These are phyloP conservation scores for Musca vetustissima DNA, from an alignment of 1,140 invertebrate genomes.

Conservation along the genomic window DNA sequence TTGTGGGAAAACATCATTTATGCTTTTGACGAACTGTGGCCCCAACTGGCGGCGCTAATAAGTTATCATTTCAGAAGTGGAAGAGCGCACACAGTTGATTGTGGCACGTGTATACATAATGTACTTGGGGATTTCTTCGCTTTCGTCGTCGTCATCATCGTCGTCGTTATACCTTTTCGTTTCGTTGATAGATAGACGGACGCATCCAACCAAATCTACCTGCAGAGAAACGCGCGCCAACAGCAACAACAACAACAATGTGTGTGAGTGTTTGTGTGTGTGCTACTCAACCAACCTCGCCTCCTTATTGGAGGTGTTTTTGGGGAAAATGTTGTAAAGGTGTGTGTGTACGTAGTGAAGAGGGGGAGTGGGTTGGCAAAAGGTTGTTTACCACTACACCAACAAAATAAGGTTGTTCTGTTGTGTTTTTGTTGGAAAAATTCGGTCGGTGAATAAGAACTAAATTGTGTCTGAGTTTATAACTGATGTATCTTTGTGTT, in stretches of 20 bases:
- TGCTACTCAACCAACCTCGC: background rate
- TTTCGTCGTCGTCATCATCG: too few relatives aligned
- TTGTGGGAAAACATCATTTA: slow-evolving; percentile 1
- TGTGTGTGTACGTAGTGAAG: too few relatives aligned
- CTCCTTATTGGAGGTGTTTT: background rate
- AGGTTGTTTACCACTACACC: too few relatives aligned
- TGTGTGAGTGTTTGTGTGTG: background rate
- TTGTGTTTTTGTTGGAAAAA: too few relatives aligned
- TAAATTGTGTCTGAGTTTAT: too few relatives aligned
- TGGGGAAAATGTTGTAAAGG: too few relatives aligned
- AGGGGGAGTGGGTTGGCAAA: too few relatives aligned
- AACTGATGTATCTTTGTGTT: too few relatives aligned
- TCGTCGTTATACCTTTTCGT: too few relatives aligned
- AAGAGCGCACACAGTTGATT: background rate
- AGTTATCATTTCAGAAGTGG: background rate
- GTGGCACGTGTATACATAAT: slow-evolving; percentile 33
- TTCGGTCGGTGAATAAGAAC: too few relatives aligned
- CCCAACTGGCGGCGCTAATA: slow-evolving; percentile 16
- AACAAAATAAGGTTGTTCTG: too few relatives aligned
- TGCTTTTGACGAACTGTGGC: slow-evolving; percentile 11
- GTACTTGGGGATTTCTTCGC: background rate
- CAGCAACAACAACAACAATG: too few relatives aligned
- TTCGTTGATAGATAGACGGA: background rate
- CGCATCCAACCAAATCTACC: slow-evolving; percentile 55
- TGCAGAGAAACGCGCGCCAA: slow-evolving; percentile 42